Percentiles rank a stretch among this genome's conserved stretches.
phyloP scores from a whole-genome alignment of 2,113 vertebrate genomes.

The Phrynocephalus versicolor region DNA sequence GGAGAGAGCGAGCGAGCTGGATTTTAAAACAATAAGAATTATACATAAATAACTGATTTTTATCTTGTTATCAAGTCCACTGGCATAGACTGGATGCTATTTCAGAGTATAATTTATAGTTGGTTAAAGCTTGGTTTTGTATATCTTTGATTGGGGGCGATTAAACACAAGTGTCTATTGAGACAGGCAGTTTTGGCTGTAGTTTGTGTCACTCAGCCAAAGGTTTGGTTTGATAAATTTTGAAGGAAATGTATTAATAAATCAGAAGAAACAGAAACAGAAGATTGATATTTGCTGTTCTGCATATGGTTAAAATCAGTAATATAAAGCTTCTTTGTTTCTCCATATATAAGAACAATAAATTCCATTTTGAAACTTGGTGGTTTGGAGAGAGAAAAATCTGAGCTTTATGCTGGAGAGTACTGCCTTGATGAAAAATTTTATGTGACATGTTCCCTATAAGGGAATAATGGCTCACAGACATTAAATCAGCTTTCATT shows the following conservation, averaged over 20 bases:
- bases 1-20: too few species aligned
- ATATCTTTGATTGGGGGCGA: constrained; percentile 55
- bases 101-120: constrained; percentile 61
- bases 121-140: constrained; percentile 59
- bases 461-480: constrained; percentile 22
- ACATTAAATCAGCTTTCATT: constrained; percentile 47
- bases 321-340: constrained; percentile 1
- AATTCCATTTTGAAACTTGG: background rate
- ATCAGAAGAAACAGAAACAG: constrained; percentile 47
- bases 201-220: constrained; percentile 61
- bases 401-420: background rate
- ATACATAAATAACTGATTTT: background rate
- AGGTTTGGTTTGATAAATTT: constrained; percentile 66
- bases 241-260: constrained; percentile 64
- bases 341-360: background rate
- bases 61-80: constrained; percentile 25
- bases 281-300: constrained; percentile 41
- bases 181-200: constrained; percentile 62
- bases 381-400: constrained; percentile 3
- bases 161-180: constrained; percentile 63
- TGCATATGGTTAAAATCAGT: constrained; percentile 48
- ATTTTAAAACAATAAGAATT: too few species aligned
- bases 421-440: constrained; percentile 33
- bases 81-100: constrained; percentile 57
- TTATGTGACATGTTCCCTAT: rapidly evolving